phyloP scores from a whole-genome alignment of 2,888 invertebrate species.

The Phymatocera aterrima region DNA sequence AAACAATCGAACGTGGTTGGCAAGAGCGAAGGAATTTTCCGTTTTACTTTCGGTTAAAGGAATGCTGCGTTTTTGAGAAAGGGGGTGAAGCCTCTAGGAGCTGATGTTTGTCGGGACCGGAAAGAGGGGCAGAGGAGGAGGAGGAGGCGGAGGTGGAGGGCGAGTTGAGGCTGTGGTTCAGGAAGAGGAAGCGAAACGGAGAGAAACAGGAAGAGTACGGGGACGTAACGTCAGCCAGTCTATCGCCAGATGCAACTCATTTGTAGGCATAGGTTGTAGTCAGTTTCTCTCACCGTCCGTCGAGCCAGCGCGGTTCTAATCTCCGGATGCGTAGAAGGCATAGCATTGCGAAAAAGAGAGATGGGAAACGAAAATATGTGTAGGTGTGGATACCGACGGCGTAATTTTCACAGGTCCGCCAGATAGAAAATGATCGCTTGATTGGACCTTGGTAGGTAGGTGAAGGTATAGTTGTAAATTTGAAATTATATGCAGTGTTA shows the following conservation, averaged over 20 bases:
- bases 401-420: not conserved
- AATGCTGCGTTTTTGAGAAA: constrained; percentile 23
- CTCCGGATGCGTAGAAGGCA: constrained; percentile 31
- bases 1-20: constrained; percentile 43
- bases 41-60: constrained; percentile 40
- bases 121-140: not conserved
- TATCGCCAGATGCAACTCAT: constrained; percentile 35
- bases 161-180: not conserved
- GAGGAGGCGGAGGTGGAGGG: not conserved
- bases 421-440: not conserved
- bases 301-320: constrained; percentile 12
- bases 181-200: constrained; percentile 15
- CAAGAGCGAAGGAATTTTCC: constrained; percentile 40
- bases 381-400: not conserved
- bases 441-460: not conserved
- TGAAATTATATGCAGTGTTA: not conserved
- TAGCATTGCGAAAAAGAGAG: constrained; percentile 46
- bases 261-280: constrained; percentile 45
- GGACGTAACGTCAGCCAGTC: constrained; percentile 2
- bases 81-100: too few species aligned
- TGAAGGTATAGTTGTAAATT: constrained; percentile 10
- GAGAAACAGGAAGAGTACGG: constrained; percentile 3
- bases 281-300: constrained; percentile 38
- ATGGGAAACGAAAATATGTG: constrained; percentile 45
- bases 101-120: constrained; percentile 20